Conservation (phyloP, 1,140 invertebrate species). For the Maniola jurtina region DNA sequence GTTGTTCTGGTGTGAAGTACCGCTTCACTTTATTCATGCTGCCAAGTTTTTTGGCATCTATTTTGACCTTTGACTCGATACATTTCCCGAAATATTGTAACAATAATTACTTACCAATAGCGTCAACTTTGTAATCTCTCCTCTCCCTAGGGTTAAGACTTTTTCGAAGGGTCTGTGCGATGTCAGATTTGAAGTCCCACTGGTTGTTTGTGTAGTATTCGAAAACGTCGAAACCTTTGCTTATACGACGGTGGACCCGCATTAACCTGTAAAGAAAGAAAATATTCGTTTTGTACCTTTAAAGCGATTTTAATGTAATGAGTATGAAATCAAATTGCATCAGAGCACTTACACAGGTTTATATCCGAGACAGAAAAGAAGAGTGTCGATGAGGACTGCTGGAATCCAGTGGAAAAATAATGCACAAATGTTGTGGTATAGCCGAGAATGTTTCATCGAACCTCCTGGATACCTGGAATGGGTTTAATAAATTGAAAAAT, state of each 20-base stretch:
- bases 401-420: conserved; percentile 92
- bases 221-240: conserved; percentile 90
- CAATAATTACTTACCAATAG: conserved; percentile 73
- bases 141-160: conserved; percentile 83
- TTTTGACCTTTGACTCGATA: no score
- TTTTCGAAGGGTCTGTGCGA: conserved; percentile 79
- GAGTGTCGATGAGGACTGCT: conserved; percentile 87
- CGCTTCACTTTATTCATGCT: background rate
- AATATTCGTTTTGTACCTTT: no score
- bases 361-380: conserved; percentile 87
- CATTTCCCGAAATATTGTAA: no score
- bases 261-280: conserved; percentile 80
- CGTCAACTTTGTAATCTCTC: conserved; percentile 84
- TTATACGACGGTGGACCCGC: conserved; percentile 86
- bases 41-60: no score
- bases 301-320: no score
- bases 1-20: background rate
- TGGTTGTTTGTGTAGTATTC: conserved; percentile 93
- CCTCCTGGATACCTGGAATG: conserved; percentile 86
- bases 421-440: conserved; percentile 88
- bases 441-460: conserved; percentile 89
- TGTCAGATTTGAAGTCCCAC: conserved; percentile 88
- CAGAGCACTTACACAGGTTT: conserved; percentile 86
- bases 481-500: no score
- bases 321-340: no score